A percentile compares a stretch with the other conserved stretches of the same genome.
Evolutionary conservation across 2,888 invertebrate genomes (phyloP).

Genomic region (Vanessa cardui): DNA sequence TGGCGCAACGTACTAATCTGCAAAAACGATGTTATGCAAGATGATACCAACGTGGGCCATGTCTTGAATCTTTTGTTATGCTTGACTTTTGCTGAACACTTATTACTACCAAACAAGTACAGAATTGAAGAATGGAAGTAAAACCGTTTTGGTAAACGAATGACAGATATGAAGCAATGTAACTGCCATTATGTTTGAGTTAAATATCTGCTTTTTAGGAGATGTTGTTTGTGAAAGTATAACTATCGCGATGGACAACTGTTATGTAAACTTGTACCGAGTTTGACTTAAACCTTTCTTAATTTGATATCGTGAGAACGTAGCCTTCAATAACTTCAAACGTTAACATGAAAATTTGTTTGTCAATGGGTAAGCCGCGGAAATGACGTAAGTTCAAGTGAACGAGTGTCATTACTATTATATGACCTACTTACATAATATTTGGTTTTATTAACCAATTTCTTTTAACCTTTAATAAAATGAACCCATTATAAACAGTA

Average conservation of each 20-base stretch:
- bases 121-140: conserved; percentile 21
- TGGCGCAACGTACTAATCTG: conserved; percentile 48
- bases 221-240: conserved; percentile 23
- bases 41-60: conserved; percentile 41
- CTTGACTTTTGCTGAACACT: conserved; percentile 22
- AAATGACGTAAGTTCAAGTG: conserved; percentile 35
- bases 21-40: conserved; percentile 61
- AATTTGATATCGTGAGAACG: conserved; percentile 41
- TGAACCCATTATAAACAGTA: not conserved
- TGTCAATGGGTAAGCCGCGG: conserved; percentile 32
- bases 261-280: conserved; percentile 27
- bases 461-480: conserved; percentile 3
- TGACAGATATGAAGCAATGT: conserved; percentile 17
- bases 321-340: conserved; percentile 20
- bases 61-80: conserved; percentile 39
- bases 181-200: conserved; percentile 10
- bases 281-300: conserved; percentile 37
- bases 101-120: conserved; percentile 23
- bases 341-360: conserved; percentile 26
- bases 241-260: conserved; percentile 29
- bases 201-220: conserved; percentile 28
- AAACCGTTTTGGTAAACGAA: conserved; percentile 21
- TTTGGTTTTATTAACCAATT: conserved; percentile 2
- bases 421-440: conserved; percentile 16
- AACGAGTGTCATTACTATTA: conserved; percentile 21